Conservation (phyloP, 2,888 invertebrate species). For the Xestia c-nigrum region DNA sequence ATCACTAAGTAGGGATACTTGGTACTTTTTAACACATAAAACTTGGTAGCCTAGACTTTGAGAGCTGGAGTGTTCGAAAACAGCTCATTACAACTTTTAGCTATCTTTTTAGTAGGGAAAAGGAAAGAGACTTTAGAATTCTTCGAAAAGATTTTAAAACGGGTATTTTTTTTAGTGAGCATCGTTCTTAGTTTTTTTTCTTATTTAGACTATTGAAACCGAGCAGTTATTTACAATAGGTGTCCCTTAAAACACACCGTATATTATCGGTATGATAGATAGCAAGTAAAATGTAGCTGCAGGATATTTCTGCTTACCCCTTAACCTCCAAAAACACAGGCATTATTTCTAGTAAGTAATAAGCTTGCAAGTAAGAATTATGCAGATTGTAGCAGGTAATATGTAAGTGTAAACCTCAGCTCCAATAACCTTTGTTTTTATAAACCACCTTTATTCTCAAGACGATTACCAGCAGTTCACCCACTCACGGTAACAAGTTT, state of each 20-base stretch:
- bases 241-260: background rate
- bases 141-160: conserved; percentile 5
- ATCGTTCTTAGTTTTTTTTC: background rate
- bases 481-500: conserved; percentile 54
- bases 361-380: background rate
- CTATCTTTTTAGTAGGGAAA: conserved; percentile 9
- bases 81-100: conserved; percentile 40
- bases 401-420: conserved; percentile 10
- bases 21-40: conserved; percentile 39
- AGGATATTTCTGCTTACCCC: background rate
- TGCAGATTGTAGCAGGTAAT: background rate
- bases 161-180: background rate
- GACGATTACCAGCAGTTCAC: conserved; percentile 37
- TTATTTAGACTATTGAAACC: background rate
- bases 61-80: conserved; percentile 31
- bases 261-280: background rate
- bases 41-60: conserved; percentile 15
- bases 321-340: background rate
- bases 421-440: conserved; percentile 35
- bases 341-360: background rate
- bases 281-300: background rate
- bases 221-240: background rate
- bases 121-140: conserved; percentile 21
- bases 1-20: conserved; percentile 17
- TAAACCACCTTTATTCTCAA: conserved; percentile 24